Evolutionary conservation across 2,113 vertebrate species (phyloP).

Genomic region (Pseudorhombus dupliciocellatus): DNA sequence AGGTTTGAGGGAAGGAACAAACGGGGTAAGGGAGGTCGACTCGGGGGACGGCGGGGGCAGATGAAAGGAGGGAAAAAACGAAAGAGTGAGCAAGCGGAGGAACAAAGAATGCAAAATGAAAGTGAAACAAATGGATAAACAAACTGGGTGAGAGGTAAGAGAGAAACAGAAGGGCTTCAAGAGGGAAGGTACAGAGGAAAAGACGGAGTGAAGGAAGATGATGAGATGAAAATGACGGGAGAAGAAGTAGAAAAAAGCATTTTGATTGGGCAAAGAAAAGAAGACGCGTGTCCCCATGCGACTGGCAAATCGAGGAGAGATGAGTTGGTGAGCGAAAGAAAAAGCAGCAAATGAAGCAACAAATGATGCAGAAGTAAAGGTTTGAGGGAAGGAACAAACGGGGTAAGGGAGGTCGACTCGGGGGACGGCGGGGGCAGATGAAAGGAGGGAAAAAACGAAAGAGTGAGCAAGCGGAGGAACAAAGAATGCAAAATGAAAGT

Average conservation of each 20-base stretch:
- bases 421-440: neutral
- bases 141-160: neutral
- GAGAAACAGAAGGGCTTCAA: constrained; percentile 3
- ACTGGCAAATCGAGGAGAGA: neutral
- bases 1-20: constrained; percentile 23
- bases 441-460: constrained; percentile 11
- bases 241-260: too few relatives aligned
- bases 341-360: constrained; percentile 12
- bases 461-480: constrained; percentile 1
- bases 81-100: constrained; percentile 2
- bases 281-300: too few relatives aligned
- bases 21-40: neutral
- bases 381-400: constrained; percentile 16
- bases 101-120: constrained; percentile 16
- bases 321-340: neutral
- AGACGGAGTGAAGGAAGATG: too few relatives aligned
- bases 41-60: neutral
- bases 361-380: constrained; percentile 12
- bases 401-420: neutral
- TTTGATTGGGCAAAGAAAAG: too few relatives aligned
- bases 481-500: constrained; percentile 12
- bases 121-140: constrained; percentile 2
- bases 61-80: constrained; percentile 10
- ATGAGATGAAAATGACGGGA: too few relatives aligned
- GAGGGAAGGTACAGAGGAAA: too few relatives aligned